Evolutionary conservation across 2,113 vertebrate genomes (phyloP), one percentile per base, ranked within the genome.

Genomic region (Agelaius phoeniceus): DNA sequence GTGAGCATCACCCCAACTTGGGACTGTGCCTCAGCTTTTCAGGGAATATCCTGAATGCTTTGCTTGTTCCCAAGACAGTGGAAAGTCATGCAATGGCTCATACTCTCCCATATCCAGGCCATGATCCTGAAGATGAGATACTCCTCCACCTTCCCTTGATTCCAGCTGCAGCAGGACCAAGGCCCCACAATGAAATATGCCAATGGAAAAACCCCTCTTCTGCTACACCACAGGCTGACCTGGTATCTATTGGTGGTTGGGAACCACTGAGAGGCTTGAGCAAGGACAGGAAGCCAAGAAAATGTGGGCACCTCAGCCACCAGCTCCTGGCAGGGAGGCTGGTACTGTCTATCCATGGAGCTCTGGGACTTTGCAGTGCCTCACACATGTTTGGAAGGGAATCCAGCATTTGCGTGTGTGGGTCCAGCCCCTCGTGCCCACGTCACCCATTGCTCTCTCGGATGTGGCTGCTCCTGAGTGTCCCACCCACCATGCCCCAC

Each of bases 331-430:
- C 9, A 77, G 37, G 13, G 37, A 0, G 1, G 23, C 13, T 61
- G 57, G 35, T 28, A 26, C 14, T 20, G 43, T 17, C 48, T 79
- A 72, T 23, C 5, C 2, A 1, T 27, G 52, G 49, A 61, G 54
- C 63, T 68, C 9, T 33, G 66, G 37, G 16, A 26, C 55, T 88
- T 54, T 7, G 44, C 58, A 59, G 86, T 19, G n/a, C 71, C 37
- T 63, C 51, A 39, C 37, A 10, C 5, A 2, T 0, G 0, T 30
- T 31, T n/a, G 30, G 35, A 73, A 83, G 51, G 55, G 33, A n/a
- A 51, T 20, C 7, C 15, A 77, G 27, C 30, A 14, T 30, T n/a
- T 17, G 18, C 21, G 39, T 11, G 16, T 0, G 2, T 15, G 49
- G 24, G 41, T 57, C 55, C 39, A 54, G 19, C 33, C 4, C 49